Percentiles rank a stretch among this genome's conserved stretches.
phyloP scores from a whole-genome alignment of 1,140 invertebrate genomes.

The Lysiphlebus fabarum region DNA sequence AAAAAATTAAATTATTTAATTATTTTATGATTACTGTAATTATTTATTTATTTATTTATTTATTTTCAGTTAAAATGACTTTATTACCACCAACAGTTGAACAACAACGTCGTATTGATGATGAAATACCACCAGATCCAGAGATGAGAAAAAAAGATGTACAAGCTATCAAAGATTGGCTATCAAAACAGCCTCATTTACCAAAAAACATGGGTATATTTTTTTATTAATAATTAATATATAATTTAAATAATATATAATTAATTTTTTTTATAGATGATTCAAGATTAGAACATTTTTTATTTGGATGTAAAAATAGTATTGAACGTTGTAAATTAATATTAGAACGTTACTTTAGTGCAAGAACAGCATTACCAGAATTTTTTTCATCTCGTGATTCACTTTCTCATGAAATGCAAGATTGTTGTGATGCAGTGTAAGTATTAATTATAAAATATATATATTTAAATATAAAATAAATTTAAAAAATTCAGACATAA shows the following conservation, averaged over 20 bases:
- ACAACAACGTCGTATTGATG: conserved; percentile 46
- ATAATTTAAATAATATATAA: not conserved
- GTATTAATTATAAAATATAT: conserved; percentile 11
- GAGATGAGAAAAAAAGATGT: conserved; percentile 47
- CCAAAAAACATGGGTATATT: conserved; percentile 48
- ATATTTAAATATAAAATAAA: conserved; percentile 6
- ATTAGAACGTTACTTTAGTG: conserved; percentile 54
- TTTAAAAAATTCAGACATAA: no score
- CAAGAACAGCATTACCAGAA: conserved; percentile 51
- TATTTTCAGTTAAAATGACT: conserved; percentile 39
- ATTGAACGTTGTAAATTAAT: conserved; percentile 55
- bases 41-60: conserved; percentile 8
- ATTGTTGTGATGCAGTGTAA: conserved; percentile 45
- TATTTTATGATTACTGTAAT: not conserved
- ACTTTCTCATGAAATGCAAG: conserved; percentile 44
- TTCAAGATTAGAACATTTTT: conserved; percentile 48
- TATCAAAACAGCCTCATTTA: conserved; percentile 55
- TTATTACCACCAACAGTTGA: conserved; percentile 45
- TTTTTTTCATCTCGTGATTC: conserved; percentile 53
- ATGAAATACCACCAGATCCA: conserved; percentile 42
- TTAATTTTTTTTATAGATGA: conserved; percentile 42
- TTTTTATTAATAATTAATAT: conserved; percentile 5
- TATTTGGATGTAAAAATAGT: conserved; percentile 59
- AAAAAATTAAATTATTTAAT: no score
- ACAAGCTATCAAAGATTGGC: conserved; percentile 48